Evolutionary conservation across 2,888 invertebrate species (phyloP), one percentile per base, ranked within the genome.

Genomic region (Endotricha flammealis): DNA sequence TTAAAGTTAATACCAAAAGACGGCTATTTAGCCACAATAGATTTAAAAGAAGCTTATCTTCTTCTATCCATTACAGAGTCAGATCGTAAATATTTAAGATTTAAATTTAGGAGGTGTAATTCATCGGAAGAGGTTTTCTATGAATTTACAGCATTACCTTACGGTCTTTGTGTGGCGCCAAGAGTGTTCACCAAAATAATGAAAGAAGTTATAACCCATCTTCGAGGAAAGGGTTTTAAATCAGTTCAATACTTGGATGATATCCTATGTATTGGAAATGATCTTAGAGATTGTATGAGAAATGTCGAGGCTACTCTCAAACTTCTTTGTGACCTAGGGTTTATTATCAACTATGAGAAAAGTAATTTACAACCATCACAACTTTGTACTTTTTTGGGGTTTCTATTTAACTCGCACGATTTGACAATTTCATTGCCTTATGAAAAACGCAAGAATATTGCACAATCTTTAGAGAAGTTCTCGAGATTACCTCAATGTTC

Each of bases 211-310:
- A 31, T 42, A 6, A 11, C 11, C 4, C 32, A 33, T 11, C 12
- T 44, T 8, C 32, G 48, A 27, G 7, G 5, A 2, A 12, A 11
- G 3, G 41, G 42, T 8, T 24, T 10, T 23, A 38, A 9, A 9
- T 44, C 47, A 1, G 42, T 43, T 4, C 10, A 23, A 25, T 44
- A 47, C 29, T 29, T 48, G 3, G 47, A 48, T 11, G 44, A 48
- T 24, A 36, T 41, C 1, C 8, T 43, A 6, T 43, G 38, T 12
- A 35, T 45, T 4, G 42, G 41, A 0, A 8, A 33, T 25, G 11
- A 2, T 8, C 43, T 33, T 12, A 4, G 23, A 4, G 27, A 42
- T 8, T 48, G 12, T 10, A 1, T 8, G 4, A n/a, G 4, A 8
- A 31, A 31, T 20, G 12, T 43, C 1, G 12, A 14, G 1, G 25